Evolutionary conservation across 2,888 invertebrate species (phyloP).

Genomic region (Amphipoea oculea): DNA sequence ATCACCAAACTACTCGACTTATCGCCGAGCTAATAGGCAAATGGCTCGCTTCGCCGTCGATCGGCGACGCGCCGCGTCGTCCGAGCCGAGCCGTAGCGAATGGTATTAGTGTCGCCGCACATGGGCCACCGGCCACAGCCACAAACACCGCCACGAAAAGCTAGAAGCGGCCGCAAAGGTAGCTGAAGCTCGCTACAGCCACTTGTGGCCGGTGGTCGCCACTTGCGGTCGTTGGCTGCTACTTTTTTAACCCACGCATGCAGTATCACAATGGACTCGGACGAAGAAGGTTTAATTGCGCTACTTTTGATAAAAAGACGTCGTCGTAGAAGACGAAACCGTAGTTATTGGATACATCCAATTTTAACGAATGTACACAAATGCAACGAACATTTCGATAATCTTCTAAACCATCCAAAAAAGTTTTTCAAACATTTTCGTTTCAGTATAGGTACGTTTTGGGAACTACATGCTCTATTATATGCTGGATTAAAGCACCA

Average conservation of each 20-base stretch:
- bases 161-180: slow-evolving; percentile 62
- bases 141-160: slow-evolving; percentile 56
- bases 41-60: no score
- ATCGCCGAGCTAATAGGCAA: no score
- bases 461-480: slow-evolving; percentile 66
- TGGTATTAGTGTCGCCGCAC: background rate
- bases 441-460: slow-evolving; percentile 64
- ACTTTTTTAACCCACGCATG: background rate
- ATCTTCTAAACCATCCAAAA: slow-evolving; percentile 44
- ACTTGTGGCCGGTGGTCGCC: slow-evolving; percentile 18
- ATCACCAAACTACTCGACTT: no score
- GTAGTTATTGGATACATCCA: slow-evolving; percentile 66
- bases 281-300: slow-evolving; percentile 68
- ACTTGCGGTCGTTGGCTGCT: slow-evolving; percentile 18
- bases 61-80: no score
- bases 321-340: slow-evolving; percentile 61
- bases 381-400: slow-evolving; percentile 5
- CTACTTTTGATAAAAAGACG: slow-evolving; percentile 63
- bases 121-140: background rate
- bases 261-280: slow-evolving; percentile 63
- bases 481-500: slow-evolving; percentile 66
- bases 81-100: no score
- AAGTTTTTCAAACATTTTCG: slow-evolving; percentile 67
- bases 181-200: slow-evolving; percentile 60
- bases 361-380: slow-evolving; percentile 62